Evolutionary conservation across 2,888 invertebrate species (phyloP), one percentile per base, ranked within the genome.

Genomic region (Mellilla xanthometata): DNA sequence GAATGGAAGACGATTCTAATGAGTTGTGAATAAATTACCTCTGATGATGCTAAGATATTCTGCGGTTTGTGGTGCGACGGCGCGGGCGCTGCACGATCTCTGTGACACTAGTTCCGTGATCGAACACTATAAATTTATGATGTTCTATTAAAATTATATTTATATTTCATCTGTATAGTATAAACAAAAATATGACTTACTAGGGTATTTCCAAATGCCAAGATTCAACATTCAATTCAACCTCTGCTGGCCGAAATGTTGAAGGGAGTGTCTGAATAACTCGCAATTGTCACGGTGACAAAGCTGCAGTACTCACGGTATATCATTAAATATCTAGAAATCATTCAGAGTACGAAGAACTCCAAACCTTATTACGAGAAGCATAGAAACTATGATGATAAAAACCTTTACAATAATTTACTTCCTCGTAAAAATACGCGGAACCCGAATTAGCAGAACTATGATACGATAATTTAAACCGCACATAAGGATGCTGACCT

Each of bases 151-250:
- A 36, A 34, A 12, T 6, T n/a, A 29, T 40, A 27, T 24, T 33
- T 19, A 27, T 11, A 12, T 33, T 29, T n/a, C 5, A 19, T 33
- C 12, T 23, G 13, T 15, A 15, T 43, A n/a, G n/a, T n/a, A 43
- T 30, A 35, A 29, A 7, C 34, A 38, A 39, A 49, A 10, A 27
- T 26, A 43, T 45, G 49, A 51, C 41, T 39, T 29, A 52, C 32
- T 39, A 28, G 32, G 58, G 52, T 49, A 52, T 54, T 53, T 52
- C 55, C 55, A 55, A 53, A 52, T 30, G 47, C 35, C 47, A 51
- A 28, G 40, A 32, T 39, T 46, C 43, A 39, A 35, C 33, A 43
- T 40, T 39, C 27, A 38, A 41, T 29, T 9, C 33, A 36, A 49
- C 32, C 45, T 40, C 10, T 49, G 27, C 22, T 39, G 39, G 29